Evolutionary conservation across 2,888 invertebrate species (phyloP).

Genomic region (Metellina segmentata): DNA sequence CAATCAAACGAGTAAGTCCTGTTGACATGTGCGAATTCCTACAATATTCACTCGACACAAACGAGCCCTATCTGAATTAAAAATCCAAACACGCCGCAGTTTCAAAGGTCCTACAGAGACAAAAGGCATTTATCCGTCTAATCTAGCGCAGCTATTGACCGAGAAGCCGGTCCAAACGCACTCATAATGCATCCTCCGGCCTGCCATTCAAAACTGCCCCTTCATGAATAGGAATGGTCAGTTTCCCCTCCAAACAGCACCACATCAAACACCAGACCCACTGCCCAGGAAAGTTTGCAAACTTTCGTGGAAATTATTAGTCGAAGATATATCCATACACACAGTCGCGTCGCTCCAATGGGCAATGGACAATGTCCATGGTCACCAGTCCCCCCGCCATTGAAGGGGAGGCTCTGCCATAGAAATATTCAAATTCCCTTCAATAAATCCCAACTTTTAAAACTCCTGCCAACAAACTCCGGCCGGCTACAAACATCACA

Average conservation of each 20-base stretch:
- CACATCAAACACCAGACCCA: background rate
- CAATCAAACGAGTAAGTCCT: too few relatives aligned
- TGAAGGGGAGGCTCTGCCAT: background rate
- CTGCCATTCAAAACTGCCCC: background rate
- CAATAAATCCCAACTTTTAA: slow-evolving; percentile 68
- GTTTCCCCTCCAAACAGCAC: background rate
- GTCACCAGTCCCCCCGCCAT: background rate
- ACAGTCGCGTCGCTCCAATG: background rate
- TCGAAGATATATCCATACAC: too few relatives aligned
- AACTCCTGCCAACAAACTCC: slow-evolving; percentile 53
- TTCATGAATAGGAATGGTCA: background rate
- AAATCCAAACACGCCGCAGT: too few relatives aligned
- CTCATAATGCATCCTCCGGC: background rate
- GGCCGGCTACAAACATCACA: background rate
- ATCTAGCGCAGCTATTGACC: background rate
- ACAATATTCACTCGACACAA: too few relatives aligned
- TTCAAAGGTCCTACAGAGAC: background rate
- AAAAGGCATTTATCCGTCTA: background rate
- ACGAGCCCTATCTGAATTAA: too few relatives aligned
- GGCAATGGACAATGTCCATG: background rate
- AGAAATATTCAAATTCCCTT: slow-evolving; percentile 44
- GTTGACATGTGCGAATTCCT: too few relatives aligned
- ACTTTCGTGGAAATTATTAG: background rate
- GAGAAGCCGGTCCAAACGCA: too few relatives aligned
- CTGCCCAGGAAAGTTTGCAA: background rate